Evolutionary conservation across 2,113 vertebrate genomes (phyloP).

Genomic region (Actenoides lindsayi): DNA sequence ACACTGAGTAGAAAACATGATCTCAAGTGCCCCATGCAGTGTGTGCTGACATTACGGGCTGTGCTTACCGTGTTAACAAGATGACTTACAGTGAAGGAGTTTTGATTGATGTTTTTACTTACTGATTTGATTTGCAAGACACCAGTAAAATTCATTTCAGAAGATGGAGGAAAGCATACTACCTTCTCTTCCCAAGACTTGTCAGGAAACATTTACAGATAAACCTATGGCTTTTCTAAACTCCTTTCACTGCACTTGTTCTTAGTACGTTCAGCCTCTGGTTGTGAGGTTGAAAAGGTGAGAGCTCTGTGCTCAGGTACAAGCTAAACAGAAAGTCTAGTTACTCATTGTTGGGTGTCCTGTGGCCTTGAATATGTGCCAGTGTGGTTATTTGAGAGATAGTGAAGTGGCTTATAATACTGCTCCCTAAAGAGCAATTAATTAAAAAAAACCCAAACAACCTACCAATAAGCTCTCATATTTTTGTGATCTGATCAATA

Average conservation of each 20-base stretch:
- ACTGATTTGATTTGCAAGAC: not conserved
- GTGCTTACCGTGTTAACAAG: not conserved
- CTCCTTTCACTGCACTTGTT: not conserved
- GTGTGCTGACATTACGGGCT: fast-evolving
- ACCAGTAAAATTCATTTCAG: not conserved
- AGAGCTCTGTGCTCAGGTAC: not conserved
- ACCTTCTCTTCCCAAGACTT: not conserved
- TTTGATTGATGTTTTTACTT: not conserved
- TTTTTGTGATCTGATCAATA: not conserved
- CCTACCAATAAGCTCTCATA: not conserved
- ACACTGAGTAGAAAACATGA: not conserved
- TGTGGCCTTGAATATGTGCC: not conserved
- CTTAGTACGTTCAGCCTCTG: not conserved
- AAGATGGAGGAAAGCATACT: not conserved
- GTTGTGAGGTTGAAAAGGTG: not conserved
- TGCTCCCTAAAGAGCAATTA: not conserved
- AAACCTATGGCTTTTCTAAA: not conserved
- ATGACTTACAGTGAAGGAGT: not conserved
- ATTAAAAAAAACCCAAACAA: not conserved
- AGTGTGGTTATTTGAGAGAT: not conserved
- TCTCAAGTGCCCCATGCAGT: not conserved
- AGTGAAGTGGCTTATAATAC: not conserved
- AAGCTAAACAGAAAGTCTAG: not conserved
- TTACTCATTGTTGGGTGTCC: not conserved
- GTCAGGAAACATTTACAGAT: not conserved